Base-by-base conservation (phyloP, 1,140 invertebrate species). In the Theocolax elegans region DNA sequence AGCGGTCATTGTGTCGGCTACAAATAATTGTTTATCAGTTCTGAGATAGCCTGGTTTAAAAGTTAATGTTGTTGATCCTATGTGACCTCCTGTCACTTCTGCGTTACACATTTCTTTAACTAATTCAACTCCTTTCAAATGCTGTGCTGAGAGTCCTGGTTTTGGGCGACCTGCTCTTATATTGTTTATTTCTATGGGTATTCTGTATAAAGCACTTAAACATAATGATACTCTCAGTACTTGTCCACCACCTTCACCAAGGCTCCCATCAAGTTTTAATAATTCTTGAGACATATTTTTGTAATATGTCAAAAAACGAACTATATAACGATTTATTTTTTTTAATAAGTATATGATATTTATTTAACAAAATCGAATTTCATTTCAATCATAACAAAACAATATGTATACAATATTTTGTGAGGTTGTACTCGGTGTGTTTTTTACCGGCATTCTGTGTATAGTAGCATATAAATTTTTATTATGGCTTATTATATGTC, bases 81-180 rank as follows among this genome's bases (percentile, higher is more conserved):
- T 86, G 10, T 81, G 65, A 27, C 86, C 92, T 23, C 94, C 94
- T 15, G 80, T 85, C 1, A 95, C 85, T 74, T 87, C 84, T 0
- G 91, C 95, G 67, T 89, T 83, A 72, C 90, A 91, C 74, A 97
- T 90, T 58, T 93, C 88, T 60, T 87, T 85, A 1, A 93, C 88
- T 58, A 97, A 78, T 79, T 92, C 86, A 1, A 97, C 85, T 49
- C 94, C 95, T 86, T 91, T 92, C 67, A 97, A 83, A 88, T 97
- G 95, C 81, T 97, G 95, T 44, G 94, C 90, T 65, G 92, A 91
- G 17, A 97, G 85, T 1, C 96, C 95, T 10, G 94, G 92, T 74
- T 92, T 94, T 29, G 87, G 88, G 49, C 95, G 87, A 1, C 91
- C 90, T 3, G 90, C 91, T 77, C 95, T 85, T 77, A 97, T 97